Base-by-base conservation (phyloP, 2,888 invertebrate genomes). In the Conops quadrifasciatus region DNA sequence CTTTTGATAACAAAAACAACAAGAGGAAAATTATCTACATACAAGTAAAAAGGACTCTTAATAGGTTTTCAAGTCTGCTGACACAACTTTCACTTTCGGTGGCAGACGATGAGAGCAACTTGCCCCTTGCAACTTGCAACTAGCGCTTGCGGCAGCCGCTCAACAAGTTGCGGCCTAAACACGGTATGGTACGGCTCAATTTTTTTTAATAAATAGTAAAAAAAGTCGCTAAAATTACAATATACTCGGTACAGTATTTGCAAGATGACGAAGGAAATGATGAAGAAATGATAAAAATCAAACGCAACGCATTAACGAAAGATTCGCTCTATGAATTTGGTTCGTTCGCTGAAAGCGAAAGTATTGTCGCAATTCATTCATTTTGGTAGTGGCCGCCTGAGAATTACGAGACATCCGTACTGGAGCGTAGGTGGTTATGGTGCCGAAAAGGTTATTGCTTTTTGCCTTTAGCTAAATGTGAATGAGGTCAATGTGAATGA, bases 61-160 rank as follows among this genome's bases (percentile, higher is more conserved):
- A 47, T 49, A 19, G 0, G 2, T n/a, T 65, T 53, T 21, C 24
- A n/a, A 45, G 43, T 13, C 43, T 62, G 45, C 62, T 19, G 43
- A 60, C 60, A 19, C n/a, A 47, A 65, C 65, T 65, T 65, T 65
- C 65, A 65, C 65, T 53, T 65, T 65, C 30, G 51, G 1, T 51
- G 36, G 62, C 62, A 36, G 21, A 13, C 62, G 36, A 36, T 9
- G 36, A 62, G 5, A 1, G 24, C 4, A 43, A 19, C 5, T 9
- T 16, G n/a, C 62, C 9, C 15, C 43, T 59, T 59, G 28, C 24
- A 26, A 24, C 13, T 7, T 13, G 13, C 21, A 63, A 15, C 30
- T 11, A 53, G 26, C 26, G 16, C 26, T 13, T 26, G 36, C 9
- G 36, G 36, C 36, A 36, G 36, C 36, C 4, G 36, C 36, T 36